Conservation (phyloP, 2,113 vertebrate species). For the Geothlypis trichas region DNA sequence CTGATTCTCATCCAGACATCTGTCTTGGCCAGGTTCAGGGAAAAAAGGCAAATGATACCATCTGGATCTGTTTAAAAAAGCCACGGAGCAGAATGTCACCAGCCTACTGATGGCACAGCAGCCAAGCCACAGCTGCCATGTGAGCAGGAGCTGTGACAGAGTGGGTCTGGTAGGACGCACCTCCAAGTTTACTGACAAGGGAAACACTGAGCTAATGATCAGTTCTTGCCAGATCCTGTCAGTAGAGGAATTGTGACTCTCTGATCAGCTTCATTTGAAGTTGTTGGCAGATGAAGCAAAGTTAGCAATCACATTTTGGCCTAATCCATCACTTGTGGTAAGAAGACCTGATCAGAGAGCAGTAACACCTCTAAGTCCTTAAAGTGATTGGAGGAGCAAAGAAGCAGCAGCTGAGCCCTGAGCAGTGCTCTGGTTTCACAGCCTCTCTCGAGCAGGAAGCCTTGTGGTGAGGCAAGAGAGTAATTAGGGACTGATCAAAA, state of each 20-base stretch:
- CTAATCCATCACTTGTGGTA: neutral
- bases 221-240: constrained; percentile 9
- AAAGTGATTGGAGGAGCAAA: neutral
- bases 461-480: neutral
- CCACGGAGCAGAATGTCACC: neutral
- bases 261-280: neutral
- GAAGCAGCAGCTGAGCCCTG: neutral
- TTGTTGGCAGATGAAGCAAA: neutral
- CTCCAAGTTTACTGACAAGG: neutral
- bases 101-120: neutral
- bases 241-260: neutral
- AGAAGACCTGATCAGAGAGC: neutral
- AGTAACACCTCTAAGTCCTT: neutral
- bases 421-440: neutral
- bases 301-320: neutral
- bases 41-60: neutral
- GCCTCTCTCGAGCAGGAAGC: accelerated
- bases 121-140: neutral
- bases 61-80: constrained; percentile 9
- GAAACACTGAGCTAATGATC: constrained; percentile 24
- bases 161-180: neutral
- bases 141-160: neutral
- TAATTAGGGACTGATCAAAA: neutral
- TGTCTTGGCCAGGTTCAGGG: neutral
- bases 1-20: neutral